Evolutionary conservation across 2,113 vertebrate species (phyloP).

Genomic region (Sinocyclocheilus anophthalmus): DNA sequence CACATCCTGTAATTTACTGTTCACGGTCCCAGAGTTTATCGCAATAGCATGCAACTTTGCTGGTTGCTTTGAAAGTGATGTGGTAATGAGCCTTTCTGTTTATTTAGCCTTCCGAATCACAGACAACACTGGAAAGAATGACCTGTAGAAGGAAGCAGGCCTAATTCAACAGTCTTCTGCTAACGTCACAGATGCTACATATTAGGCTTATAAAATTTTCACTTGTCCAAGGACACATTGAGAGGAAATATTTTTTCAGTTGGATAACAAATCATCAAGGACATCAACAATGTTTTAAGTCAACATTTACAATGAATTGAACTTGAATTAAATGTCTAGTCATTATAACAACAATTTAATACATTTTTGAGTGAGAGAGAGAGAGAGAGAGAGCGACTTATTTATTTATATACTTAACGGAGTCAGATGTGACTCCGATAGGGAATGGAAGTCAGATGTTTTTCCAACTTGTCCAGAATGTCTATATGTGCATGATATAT

Average conservation of each 20-base stretch:
- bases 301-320: not conserved
- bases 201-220: constrained; percentile 16
- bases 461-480: not conserved
- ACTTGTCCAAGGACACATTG: not conserved
- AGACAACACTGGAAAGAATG: not conserved
- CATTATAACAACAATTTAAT: not conserved
- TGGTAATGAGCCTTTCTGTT: not conserved
- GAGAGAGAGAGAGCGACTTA: no score
- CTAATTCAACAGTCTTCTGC: not conserved
- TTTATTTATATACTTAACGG: no score
- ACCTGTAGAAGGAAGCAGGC: not conserved
- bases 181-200: not conserved
- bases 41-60: not conserved
- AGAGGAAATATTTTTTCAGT: not conserved
- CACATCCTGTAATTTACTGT: not conserved
- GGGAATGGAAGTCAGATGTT: not conserved
- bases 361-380: no score
- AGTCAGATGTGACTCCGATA: no score
- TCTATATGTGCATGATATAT: not conserved
- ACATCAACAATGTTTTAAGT: not conserved
- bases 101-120: constrained; percentile 28
- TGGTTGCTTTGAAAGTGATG: not conserved
- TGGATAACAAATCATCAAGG: not conserved
- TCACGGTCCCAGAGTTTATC: not conserved
- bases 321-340: not conserved